Evolutionary conservation across 1,140 invertebrate genomes (phyloP).

Genomic region (Trichonephila inaurata): DNA sequence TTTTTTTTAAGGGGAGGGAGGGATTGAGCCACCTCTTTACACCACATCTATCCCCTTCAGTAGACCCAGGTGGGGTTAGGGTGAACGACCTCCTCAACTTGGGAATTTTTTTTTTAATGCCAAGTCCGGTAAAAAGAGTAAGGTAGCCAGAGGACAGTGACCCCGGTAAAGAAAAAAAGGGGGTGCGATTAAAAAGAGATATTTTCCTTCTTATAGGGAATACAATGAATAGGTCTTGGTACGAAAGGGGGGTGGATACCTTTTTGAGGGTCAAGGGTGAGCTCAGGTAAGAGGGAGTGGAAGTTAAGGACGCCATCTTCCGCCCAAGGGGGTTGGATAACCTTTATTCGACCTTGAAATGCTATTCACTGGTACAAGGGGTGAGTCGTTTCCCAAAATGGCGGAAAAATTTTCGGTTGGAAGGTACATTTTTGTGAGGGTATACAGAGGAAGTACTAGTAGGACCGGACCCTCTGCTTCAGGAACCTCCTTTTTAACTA

Average conservation of each 20-base stretch:
- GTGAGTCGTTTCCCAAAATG: neutral
- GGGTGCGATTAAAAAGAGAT: conserved; percentile 40
- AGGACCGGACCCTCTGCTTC: too few species aligned
- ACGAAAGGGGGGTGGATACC: conserved; percentile 49
- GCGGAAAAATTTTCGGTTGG: neutral
- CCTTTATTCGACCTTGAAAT: conserved; percentile 65
- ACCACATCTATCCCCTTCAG: conserved; percentile 20
- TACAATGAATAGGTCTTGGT: conserved; percentile 45
- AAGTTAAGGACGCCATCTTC: conserved; percentile 19
- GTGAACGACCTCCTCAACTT: conserved; percentile 57
- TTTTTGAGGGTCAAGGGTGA: conserved; percentile 38
- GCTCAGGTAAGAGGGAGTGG: conserved; percentile 67
- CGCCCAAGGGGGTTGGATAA: conserved; percentile 55
- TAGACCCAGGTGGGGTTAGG: conserved; percentile 56
- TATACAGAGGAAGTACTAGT: too few species aligned
- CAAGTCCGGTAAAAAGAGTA: conserved; percentile 30
- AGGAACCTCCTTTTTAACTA: too few species aligned
- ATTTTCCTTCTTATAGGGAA: neutral
- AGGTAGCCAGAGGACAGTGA: conserved; percentile 58
- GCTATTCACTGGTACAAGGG: neutral
- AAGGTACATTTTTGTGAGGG: neutral
- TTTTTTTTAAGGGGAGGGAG: neutral
- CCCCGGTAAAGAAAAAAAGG: conserved; percentile 3
- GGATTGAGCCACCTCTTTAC: too few species aligned
- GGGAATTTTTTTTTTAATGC: neutral